These are phyloP conservation scores for Drosophila simulans DNA, from an alignment of 1,140 invertebrate genomes.

Conservation along the genomic window DNA sequence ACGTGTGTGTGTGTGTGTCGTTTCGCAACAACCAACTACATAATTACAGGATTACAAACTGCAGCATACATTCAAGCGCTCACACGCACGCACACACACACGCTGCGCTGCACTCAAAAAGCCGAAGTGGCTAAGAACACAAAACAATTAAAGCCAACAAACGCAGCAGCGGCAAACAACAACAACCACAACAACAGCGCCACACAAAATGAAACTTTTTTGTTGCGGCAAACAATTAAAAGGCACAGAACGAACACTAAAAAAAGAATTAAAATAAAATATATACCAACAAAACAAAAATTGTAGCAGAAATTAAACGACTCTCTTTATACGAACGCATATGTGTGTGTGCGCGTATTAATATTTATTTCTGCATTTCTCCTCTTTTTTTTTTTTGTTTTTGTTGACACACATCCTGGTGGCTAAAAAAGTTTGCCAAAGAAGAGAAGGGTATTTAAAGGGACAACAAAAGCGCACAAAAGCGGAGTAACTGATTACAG, in stretches of 20 bases:
- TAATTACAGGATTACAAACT: conserved; percentile 83
- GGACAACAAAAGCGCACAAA: conserved; percentile 8
- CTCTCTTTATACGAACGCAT: conserved; percentile 14
- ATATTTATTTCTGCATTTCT: conserved; percentile 48
- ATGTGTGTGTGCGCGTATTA: conserved; percentile 31
- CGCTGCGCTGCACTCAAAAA: conserved; percentile 74
- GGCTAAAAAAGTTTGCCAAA: conserved; percentile 7
- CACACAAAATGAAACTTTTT: conserved; percentile 80
- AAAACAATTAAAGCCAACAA: conserved; percentile 82
- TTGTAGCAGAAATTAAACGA: conserved; percentile 61
- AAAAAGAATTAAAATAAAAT: conserved; percentile 75
- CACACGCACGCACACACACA: conserved; percentile 26
- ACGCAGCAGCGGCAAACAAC: conserved; percentile 57
- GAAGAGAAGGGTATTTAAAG: conserved; percentile 1
- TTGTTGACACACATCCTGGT: conserved; percentile 54
- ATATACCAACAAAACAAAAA: conserved; percentile 52
- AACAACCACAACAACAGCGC: conserved; percentile 41
- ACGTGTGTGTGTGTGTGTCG: conserved; percentile 36
- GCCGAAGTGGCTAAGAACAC: conserved; percentile 81
- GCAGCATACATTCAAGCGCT: conserved; percentile 29
- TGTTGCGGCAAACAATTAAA: conserved; percentile 79
- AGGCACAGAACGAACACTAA: conserved; percentile 67
- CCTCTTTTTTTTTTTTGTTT: conserved; percentile 21
- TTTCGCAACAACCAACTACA: conserved; percentile 66
- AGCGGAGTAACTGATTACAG: conserved; percentile 20